These are phyloP conservation scores for Palythoa heliodiscus DNA, from an alignment of 92 coral and sea anemone species.

Conservation along the genomic window DNA sequence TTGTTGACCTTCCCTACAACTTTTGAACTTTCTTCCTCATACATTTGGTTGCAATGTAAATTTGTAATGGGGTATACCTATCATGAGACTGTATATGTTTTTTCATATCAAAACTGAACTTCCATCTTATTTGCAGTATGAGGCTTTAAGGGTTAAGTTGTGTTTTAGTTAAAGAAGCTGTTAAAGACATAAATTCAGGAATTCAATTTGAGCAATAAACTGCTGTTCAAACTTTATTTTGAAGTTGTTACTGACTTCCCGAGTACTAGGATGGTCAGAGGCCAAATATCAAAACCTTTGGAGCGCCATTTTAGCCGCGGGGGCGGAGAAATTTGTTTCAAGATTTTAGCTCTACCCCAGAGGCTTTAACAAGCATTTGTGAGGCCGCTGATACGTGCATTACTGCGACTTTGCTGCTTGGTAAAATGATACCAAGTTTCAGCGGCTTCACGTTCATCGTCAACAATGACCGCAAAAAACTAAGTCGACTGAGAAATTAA, in stretches of 20 bases:
- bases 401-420: no score
- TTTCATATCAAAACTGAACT: conserved; percentile 5
- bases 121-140: conserved; percentile 12
- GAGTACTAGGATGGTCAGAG: conserved; percentile 17
- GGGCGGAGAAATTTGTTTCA: no score
- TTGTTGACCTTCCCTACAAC: conserved; percentile 20
- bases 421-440: no score
- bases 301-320: background rate
- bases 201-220: no score
- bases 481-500: no score
- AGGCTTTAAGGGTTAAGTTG: conserved; percentile 34
- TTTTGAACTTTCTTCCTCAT: conserved; percentile 15
- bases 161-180: conserved; percentile 42
- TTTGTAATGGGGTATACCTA: conserved; percentile 14
- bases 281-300: conserved; percentile 33
- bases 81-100: conserved; percentile 14
- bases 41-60: conserved; percentile 24
- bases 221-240: no score
- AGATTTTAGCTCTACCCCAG: no score
- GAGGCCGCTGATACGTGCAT: background rate
- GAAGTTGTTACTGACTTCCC: no score
- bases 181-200: conserved; percentile 35
- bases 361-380: no score
- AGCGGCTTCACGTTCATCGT: no score
- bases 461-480: no score